A percentile compares a stretch with the other conserved stretches of the same genome.
phyloP scores from a whole-genome alignment of 2,113 vertebrate species.

The Ammodytes dubius region DNA sequence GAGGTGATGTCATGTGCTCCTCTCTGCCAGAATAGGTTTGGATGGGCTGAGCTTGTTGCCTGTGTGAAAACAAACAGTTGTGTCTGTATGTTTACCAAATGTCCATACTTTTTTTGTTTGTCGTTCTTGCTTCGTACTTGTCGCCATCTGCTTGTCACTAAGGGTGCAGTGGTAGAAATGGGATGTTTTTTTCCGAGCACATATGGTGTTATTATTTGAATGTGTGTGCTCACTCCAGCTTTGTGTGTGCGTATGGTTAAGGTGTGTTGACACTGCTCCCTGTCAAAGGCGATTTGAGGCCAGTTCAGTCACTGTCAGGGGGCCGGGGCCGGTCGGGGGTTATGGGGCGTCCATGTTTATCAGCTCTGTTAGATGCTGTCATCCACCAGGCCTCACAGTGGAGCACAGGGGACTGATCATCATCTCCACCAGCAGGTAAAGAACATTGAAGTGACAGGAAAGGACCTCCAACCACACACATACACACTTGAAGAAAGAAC shows the following conservation, averaged over 20 bases:
- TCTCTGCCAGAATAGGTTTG: conserved; percentile 47
- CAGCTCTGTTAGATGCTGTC: conserved; percentile 83
- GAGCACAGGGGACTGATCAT: conserved; percentile 72
- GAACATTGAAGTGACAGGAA: conserved; percentile 79
- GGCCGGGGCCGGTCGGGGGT: conserved; percentile 73
- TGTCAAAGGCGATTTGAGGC: conserved; percentile 85
- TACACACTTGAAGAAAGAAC: conserved; percentile 35
- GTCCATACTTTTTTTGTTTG: conserved; percentile 22
- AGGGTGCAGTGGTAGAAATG: not conserved
- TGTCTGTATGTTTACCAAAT: conserved; percentile 22
- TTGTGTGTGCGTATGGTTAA: conserved; percentile 38
- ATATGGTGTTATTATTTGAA: not conserved
- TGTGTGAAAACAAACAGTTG: conserved; percentile 14
- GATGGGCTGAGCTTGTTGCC: conserved; percentile 38
- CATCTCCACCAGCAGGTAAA: conserved; percentile 78
- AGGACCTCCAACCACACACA: conserved; percentile 65
- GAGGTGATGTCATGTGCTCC: conserved; percentile 65
- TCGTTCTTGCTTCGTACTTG: conserved; percentile 27
- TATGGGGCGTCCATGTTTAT: conserved; percentile 81
- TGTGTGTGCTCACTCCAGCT: conserved; percentile 9
- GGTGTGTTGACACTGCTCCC: conserved; percentile 78
- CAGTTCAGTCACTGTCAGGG: conserved; percentile 86
- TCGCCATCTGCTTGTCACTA: conserved; percentile 7
- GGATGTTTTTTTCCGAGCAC: conserved; percentile 29
- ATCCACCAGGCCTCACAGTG: conserved; percentile 71